Percentiles rank a stretch among this genome's conserved stretches.
These are phyloP conservation scores for Sorex maritimensis DNA, from an alignment of 2,797 vertebrate species.

Conservation along the genomic window DNA sequence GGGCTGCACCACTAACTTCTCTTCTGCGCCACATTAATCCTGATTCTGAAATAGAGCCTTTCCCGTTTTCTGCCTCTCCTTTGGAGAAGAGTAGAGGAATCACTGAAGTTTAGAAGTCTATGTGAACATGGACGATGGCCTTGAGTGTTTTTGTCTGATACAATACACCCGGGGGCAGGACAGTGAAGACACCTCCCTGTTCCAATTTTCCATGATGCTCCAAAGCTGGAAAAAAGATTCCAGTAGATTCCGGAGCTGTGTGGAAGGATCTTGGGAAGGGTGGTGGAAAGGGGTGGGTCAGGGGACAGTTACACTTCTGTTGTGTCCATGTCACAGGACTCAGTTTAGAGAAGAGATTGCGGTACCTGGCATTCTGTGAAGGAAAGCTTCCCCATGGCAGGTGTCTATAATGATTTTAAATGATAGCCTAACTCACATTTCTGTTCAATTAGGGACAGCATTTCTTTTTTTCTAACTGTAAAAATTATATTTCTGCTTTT, in stretches of 20 bases:
- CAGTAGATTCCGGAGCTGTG: not conserved
- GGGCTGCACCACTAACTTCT: no score
- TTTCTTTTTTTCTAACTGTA: conserved; percentile 60
- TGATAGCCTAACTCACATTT: not conserved
- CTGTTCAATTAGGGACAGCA: conserved; percentile 24
- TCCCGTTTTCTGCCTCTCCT: not conserved
- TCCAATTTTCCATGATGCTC: not conserved
- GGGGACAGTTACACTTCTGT: not conserved
- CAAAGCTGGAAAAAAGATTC: not conserved
- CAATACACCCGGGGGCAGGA: not conserved
- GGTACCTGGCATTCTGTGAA: not conserved
- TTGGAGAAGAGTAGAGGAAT: not conserved
- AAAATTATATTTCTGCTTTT: conserved; percentile 36
- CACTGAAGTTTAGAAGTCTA: not conserved
- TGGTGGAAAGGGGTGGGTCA: not conserved
- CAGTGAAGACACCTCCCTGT: not conserved
- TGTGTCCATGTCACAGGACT: not conserved
- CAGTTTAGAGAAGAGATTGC: conserved; percentile 35
- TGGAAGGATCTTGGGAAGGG: not conserved
- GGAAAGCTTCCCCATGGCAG: not conserved
- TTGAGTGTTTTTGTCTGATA: not conserved
- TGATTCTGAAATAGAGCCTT: not conserved
- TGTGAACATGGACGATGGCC: not conserved
- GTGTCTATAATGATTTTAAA: not conserved
- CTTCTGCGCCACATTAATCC: not conserved